phyloP scores from a whole-genome alignment of 2,113 vertebrate genomes.

The Silurus meridionalis region DNA sequence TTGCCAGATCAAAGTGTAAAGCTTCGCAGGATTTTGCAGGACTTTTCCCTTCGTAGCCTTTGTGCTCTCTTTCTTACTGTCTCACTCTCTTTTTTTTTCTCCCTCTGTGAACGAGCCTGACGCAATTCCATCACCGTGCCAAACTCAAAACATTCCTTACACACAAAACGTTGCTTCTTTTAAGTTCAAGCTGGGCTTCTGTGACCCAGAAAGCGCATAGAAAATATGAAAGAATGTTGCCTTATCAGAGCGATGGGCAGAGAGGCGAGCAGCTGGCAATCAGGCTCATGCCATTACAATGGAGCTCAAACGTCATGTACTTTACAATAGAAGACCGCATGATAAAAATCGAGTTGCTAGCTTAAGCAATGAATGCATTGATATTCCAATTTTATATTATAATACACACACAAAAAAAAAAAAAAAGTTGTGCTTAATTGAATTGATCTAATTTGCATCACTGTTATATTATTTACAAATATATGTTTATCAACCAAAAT shows the following conservation, averaged over 20 bases:
- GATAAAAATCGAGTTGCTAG: constrained; percentile 15
- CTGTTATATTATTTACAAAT: not conserved
- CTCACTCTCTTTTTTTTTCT: constrained; percentile 25
- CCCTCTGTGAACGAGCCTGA: constrained; percentile 14
- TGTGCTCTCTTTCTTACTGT: constrained; percentile 23
- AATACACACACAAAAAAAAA: too few species aligned
- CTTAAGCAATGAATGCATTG: not conserved
- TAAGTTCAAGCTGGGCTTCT: not conserved
- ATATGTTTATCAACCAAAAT: not conserved
- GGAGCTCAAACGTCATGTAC: not conserved
- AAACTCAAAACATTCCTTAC: constrained; percentile 21
- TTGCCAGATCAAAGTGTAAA: constrained; percentile 41
- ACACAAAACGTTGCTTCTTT: constrained; percentile 27
- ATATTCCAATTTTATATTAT: not conserved
- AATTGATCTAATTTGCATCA: not conserved
- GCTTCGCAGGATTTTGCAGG: constrained; percentile 43
- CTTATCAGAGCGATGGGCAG: constrained; percentile 35
- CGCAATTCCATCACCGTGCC: constrained; percentile 28
- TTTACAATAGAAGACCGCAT: not conserved
- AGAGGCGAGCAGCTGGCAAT: constrained; percentile 5
- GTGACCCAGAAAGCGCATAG: constrained; percentile 26
- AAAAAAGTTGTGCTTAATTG: too few species aligned
- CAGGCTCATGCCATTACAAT: constrained; percentile 25
- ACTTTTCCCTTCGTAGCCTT: constrained; percentile 38
- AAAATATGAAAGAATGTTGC: constrained; percentile 15